phyloP scores from a whole-genome alignment of 2,888 invertebrate species.

The Cyaniris semiargus region DNA sequence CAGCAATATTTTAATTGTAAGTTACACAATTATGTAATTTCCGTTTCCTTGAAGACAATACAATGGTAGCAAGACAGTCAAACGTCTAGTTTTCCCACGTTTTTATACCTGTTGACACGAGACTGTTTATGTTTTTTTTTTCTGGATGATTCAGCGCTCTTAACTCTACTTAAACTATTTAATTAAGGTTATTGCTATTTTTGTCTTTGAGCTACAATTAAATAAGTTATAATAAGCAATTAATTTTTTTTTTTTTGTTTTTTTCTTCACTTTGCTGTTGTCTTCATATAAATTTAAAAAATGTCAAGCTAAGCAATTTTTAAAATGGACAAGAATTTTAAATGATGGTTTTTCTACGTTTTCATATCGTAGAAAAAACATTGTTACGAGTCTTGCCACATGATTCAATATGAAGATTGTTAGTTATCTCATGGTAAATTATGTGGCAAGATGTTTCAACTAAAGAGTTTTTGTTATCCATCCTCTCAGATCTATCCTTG shows the following conservation, averaged over 20 bases:
- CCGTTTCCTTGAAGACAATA: constrained; percentile 25
- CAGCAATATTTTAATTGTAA: constrained; percentile 14
- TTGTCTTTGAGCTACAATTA: background rate
- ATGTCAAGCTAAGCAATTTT: no score
- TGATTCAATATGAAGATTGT: background rate
- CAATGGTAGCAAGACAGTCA: background rate
- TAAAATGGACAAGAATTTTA: no score
- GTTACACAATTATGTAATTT: constrained; percentile 17
- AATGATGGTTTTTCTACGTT: no score
- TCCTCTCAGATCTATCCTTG: no score
- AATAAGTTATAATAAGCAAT: background rate
- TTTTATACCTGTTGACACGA: background rate
- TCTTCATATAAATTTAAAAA: background rate
- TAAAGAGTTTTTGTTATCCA: no score
- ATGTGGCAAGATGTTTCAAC: background rate
- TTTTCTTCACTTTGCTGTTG: background rate
- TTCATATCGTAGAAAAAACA: no score
- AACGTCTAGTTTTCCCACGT: constrained; percentile 25
- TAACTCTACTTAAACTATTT: background rate
- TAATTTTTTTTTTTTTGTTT: background rate
- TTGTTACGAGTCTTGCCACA: no score
- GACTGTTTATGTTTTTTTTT: background rate
- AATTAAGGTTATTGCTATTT: background rate
- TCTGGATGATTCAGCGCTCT: background rate
- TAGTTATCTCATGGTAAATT: background rate